phyloP scores from a whole-genome alignment of 2,888 invertebrate species.

The Lasioglossum leucozonium region DNA sequence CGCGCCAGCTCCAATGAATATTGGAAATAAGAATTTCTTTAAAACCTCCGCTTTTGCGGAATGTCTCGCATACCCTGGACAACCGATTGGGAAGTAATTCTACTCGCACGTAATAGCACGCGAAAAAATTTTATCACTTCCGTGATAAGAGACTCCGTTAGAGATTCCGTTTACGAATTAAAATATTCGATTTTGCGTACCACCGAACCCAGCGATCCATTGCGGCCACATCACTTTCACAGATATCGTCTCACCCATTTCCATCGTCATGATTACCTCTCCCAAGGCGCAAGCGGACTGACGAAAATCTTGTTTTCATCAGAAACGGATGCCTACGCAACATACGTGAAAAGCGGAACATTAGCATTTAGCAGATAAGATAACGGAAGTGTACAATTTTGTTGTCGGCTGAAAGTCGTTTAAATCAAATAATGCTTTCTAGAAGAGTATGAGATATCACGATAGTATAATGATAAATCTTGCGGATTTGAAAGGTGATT shows the following conservation, averaged over 20 bases:
- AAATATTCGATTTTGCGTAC: conserved; percentile 21
- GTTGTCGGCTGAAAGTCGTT: background rate
- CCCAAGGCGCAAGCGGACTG: background rate
- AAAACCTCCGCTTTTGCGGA: no score
- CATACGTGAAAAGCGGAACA: background rate
- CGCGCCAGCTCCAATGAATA: background rate
- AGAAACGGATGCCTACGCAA: conserved; percentile 4
- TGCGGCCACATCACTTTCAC: conserved; percentile 59
- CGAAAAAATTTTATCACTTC: no score
- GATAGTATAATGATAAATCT: background rate
- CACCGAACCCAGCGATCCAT: conserved; percentile 66
- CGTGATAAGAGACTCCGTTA: no score
- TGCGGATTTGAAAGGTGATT: background rate
- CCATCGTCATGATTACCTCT: conserved; percentile 37
- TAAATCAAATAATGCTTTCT: background rate
- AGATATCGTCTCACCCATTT: background rate
- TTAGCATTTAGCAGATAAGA: conserved; percentile 38
- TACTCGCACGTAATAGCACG: no score
- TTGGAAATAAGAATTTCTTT: background rate
- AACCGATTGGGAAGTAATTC: no score
- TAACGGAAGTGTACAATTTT: conserved; percentile 11
- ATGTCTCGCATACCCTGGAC: no score
- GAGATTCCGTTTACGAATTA: background rate
- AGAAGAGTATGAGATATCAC: background rate
- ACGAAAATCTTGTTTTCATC: background rate